Evolutionary conservation across 2,113 vertebrate genomes (phyloP), one percentile per base, ranked within the genome.

Genomic region (Nanorana parkeri): DNA sequence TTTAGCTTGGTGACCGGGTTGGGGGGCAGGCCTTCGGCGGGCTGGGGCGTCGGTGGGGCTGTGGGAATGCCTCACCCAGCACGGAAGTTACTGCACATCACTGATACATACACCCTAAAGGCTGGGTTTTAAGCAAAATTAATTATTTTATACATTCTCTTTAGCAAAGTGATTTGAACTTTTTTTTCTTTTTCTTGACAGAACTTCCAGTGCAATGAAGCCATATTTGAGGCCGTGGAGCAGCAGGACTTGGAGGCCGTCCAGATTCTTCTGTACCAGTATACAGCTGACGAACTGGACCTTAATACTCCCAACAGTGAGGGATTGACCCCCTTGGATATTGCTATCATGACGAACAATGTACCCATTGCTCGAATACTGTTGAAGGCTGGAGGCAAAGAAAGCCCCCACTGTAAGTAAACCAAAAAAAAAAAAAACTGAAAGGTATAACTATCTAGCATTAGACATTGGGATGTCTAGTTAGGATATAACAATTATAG

Each of bases 391-490:
- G 97, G 97, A 4, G 96, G 92, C 84, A 94, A 91, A 87, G 97
- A 99, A 87, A 98, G 97, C 66, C 98, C 97, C 0, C 97, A 97
- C 87, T 97, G 98, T 99, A 91, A 99, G 97, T 96, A 91, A 84
- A 47, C 13, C 13, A 13, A 47, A 47, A 47, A 47, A 47, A 13
- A 47, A 47, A 47, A 47, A 47, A 8, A 47, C 41, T 47, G 41
- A 15, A 10, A 10, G 41, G 41, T 47, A 47, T 47, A 15, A 10
- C 8, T 47, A 15, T 8, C 8, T 47, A 47, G 41, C 41, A 47
- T 47, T 36, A 36, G 32, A 5, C 32, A 36, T 36, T 36, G 8
- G 32, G 32, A 36, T 5, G 8, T 36, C 4, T 36, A 36, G 2
- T 5, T 36, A 36, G 32, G 32, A 6, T 0, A 3, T 7, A 36